Evolutionary conservation across 2,888 invertebrate genomes (phyloP), one percentile per base, ranked within the genome.

Genomic region (Cheilosia vernalis): DNA sequence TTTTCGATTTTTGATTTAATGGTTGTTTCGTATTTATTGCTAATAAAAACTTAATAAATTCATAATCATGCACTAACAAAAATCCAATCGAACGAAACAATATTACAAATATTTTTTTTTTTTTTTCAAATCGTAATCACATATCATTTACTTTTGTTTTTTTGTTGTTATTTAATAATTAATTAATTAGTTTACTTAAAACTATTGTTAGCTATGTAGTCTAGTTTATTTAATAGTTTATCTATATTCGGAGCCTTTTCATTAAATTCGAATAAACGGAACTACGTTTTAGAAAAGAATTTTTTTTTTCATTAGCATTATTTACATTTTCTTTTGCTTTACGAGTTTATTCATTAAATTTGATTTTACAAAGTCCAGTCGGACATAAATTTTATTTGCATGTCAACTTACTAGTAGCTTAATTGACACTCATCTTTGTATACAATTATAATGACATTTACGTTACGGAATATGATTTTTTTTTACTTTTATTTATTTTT

Each of bases 141-240:
- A 85, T 85, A 76, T 85, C 67, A 37, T 77, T 81, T 85, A 85
- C 55, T 72, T 44, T 72, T 80, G 60, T 58, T 44, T 61, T 61
- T 60, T 76, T 37, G 80, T 74, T 64, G 51, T 80, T 37, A 84
- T 74, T 64, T 70, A 69, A 76, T 85, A 80, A 64, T 70, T 80
- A 53, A 49, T 84, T 85, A 72, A 85, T 85, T 77, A 58, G 64
- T 76, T 85, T 85, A 77, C 81, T 81, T 85, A 85, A 51, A 51
- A 40, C n/a, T 81, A 85, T 24, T 76, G 76, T 85, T 85, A 72
- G 80, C 80, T 85, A 70, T 42, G 74, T 74, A 76, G 33, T 76
- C 72, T 67, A 77, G 66, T 63, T 19, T 67, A 51, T 72, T 81
- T 42, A 76, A 49, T 77, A 77, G 85, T 81, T 84, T 80, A 67